phyloP scores from a whole-genome alignment of 2,113 vertebrate species.

The Callorhinus ursinus region DNA sequence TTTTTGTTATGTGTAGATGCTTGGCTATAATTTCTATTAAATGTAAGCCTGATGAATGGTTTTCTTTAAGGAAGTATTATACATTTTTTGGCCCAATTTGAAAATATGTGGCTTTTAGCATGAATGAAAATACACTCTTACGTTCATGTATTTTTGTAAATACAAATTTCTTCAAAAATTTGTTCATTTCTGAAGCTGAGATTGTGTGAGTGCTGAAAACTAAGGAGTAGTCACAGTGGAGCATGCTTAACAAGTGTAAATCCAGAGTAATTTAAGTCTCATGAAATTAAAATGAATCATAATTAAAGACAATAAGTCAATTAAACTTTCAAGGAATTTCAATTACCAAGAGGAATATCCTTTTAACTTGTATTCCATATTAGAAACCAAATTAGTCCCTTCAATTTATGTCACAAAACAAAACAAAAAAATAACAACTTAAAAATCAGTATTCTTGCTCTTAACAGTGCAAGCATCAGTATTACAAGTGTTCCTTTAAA shows the following conservation, averaged over 20 bases:
- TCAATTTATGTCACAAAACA: not conserved
- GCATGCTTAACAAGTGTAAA: not conserved
- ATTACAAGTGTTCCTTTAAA: not conserved
- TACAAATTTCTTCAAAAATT: not conserved
- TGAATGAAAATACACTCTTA: slow-evolving; percentile 26
- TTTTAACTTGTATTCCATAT: not conserved
- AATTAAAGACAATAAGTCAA: slow-evolving; percentile 2
- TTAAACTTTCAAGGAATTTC: not conserved
- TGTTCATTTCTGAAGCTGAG: not conserved
- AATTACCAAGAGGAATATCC: not conserved
- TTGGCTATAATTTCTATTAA: slow-evolving; percentile 1
- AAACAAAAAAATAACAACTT: not conserved
- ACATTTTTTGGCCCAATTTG: not conserved
- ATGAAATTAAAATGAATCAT: not conserved
- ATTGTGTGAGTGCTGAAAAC: not conserved
- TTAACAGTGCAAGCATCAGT: not conserved
- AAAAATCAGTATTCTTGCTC: not conserved
- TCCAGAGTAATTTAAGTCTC: not conserved
- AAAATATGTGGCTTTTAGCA: not conserved
- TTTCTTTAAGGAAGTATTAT: not conserved
- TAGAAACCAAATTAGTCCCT: not conserved
- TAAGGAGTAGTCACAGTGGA: not conserved
- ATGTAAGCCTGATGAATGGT: not conserved
- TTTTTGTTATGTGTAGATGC: not conserved
- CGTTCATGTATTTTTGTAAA: not conserved